Base-by-base conservation (phyloP, 2,113 vertebrate genomes). In the Cheirogaleus medius region DNA sequence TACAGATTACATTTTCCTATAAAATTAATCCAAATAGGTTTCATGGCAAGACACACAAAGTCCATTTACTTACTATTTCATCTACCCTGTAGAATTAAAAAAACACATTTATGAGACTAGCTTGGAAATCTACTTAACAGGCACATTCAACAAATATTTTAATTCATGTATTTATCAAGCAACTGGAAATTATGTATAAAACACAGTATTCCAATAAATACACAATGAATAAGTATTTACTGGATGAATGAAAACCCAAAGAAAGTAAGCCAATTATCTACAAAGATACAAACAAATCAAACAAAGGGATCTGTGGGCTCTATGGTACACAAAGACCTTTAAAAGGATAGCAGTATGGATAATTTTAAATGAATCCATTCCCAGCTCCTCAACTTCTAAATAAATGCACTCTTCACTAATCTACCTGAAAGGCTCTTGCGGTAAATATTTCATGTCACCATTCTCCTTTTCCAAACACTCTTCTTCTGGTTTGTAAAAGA, bases 201-300 rank as follows among this genome's bases (percentile, higher is more conserved):
- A 76, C 32, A 52, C 11, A 80, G 54, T 80, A 77, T 58, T 89
- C 42, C 4, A 81, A 25, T 52, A 92, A 58, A 78, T 0, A 64
- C 37, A 85, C 20, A 94, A 74, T 74, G 47, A 56, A 68, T 73
- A 52, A 44, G 18, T 69, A 85, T 34, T 74, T 91, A 77, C 0
- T 80, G 20, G 69, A 63, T 27, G 14, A 89, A 52, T 77, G 56
- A 92, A 96, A 96, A 94, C 73, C 63, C 52, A 85, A 90, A 91
- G 87, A 63, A 27, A 90, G 9, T 66, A 73, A 89, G 73, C 25
- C 49, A 89, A 18, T 47, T 47, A 76, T 17, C 39, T 3, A 89
- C 29, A 92, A 60, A 96, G 52, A 78, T 32, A 95, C 56, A 77
- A 73, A 54, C 60, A 69, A 68, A 68, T 39, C 81, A 94, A 71